phyloP scores from a whole-genome alignment of 2,113 vertebrate species.

The Xenotilapia leptura region DNA sequence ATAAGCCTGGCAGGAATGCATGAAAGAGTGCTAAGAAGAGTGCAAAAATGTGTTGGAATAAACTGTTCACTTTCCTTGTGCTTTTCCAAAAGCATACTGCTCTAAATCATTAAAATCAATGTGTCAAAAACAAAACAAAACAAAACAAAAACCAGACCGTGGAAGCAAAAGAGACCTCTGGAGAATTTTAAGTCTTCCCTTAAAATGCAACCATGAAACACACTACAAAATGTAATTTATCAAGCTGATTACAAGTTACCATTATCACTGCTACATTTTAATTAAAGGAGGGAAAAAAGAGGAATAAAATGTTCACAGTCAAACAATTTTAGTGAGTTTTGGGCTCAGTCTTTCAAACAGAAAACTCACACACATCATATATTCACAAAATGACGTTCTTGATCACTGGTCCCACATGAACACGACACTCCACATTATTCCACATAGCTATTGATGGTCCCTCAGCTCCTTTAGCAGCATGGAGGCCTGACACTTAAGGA shows the following conservation, averaged over 20 bases:
- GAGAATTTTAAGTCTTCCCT: slow-evolving; percentile 39
- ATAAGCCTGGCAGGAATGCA: slow-evolving; percentile 9
- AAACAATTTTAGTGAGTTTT: slow-evolving; percentile 46
- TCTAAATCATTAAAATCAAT: background rate
- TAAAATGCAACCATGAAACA: slow-evolving; percentile 38
- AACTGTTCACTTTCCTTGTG: slow-evolving; percentile 8
- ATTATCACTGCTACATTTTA: slow-evolving; percentile 51
- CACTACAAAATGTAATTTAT: slow-evolving; percentile 10
- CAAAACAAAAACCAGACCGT: no score
- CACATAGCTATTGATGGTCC: slow-evolving; percentile 5
- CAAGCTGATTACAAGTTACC: slow-evolving; percentile 27
- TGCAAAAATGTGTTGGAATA: background rate
- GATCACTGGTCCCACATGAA: slow-evolving; percentile 47
- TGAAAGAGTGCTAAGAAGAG: slow-evolving; percentile 10
- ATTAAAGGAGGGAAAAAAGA: slow-evolving; percentile 1
- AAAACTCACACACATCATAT: slow-evolving; percentile 29
- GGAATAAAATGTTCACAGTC: slow-evolving; percentile 61
- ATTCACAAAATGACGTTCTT: slow-evolving; percentile 41
- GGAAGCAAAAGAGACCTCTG: background rate
- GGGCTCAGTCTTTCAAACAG: slow-evolving; percentile 31
- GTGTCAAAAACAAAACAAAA: background rate
- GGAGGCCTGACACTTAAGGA: slow-evolving; percentile 70
- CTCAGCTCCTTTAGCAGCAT: background rate
- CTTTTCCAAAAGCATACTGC: slow-evolving; percentile 8
- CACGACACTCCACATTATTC: slow-evolving; percentile 42